Conservation (phyloP, 2,797 vertebrate species). For the Catamblyrhynchus diadema region DNA sequence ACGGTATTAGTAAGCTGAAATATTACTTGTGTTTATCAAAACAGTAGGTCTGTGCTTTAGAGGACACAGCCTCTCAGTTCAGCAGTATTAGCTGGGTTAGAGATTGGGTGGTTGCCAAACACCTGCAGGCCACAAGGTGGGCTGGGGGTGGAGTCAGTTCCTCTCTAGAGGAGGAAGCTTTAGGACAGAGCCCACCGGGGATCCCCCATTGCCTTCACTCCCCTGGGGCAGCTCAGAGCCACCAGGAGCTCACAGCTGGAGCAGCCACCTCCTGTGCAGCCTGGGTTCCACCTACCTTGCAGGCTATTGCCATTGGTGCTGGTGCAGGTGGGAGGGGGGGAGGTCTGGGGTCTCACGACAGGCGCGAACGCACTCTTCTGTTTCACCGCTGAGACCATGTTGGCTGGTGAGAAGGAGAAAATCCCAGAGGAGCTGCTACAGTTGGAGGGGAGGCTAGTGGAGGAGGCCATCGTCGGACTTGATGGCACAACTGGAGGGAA, state of each 20-base stretch:
- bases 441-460: slow-evolving; percentile 96
- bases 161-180: neutral
- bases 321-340: slow-evolving; percentile 95
- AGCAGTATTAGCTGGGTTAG: slow-evolving; percentile 34
- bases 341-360: slow-evolving; percentile 94
- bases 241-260: neutral
- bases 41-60: slow-evolving; percentile 35
- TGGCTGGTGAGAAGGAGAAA: slow-evolving; percentile 99
- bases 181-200: neutral
- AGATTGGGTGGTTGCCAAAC: neutral
- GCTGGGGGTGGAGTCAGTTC: neutral
- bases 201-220: neutral
- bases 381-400: slow-evolving; percentile 98
- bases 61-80: slow-evolving; percentile 35
- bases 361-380: slow-evolving; percentile 99
- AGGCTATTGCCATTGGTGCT: slow-evolving; percentile 95
- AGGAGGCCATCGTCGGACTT: slow-evolving; percentile 97
- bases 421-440: slow-evolving; percentile 97
- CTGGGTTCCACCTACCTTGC: slow-evolving; percentile 84
- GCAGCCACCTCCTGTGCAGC: neutral
- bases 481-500: slow-evolving; percentile 89
- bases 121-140: neutral
- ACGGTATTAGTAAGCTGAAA: slow-evolving; percentile 65
- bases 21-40: slow-evolving; percentile 53
- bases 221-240: neutral